Conservation (phyloP, 1,140 invertebrate species). For the Drosophila kanapiae region DNA sequence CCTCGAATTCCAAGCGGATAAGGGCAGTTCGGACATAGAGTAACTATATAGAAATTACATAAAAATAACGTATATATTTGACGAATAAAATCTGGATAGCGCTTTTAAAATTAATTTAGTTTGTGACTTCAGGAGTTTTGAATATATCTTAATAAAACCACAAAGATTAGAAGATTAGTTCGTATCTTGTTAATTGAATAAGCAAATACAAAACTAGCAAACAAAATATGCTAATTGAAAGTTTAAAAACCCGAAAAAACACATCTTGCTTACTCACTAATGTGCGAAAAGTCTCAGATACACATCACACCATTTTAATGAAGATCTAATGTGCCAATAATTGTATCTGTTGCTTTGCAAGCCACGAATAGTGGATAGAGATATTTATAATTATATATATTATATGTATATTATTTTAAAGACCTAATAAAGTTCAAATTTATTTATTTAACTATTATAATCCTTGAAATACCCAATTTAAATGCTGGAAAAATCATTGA, state of each 20-base stretch:
- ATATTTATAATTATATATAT: too few relatives aligned
- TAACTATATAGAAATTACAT: not conserved
- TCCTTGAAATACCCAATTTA: too few relatives aligned
- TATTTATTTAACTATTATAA: too few relatives aligned
- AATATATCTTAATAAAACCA: too few relatives aligned
- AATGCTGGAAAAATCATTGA: too few relatives aligned
- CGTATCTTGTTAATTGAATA: not conserved
- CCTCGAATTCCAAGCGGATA: not conserved
- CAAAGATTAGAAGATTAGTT: not conserved
- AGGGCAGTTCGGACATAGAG: not conserved
- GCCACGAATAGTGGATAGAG: too few relatives aligned
- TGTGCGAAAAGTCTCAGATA: not conserved
- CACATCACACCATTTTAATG: not conserved
- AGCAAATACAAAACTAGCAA: not conserved
- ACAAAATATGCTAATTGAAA: conserved; percentile 1
- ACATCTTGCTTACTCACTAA: not conserved
- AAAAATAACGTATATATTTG: too few relatives aligned
- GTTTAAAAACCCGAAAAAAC: not conserved
- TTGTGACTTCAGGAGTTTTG: too few relatives aligned
- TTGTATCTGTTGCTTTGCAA: too few relatives aligned
- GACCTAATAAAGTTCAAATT: too few relatives aligned
- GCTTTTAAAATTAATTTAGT: too few relatives aligned
- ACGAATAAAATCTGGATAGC: not conserved
- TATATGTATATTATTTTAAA: too few relatives aligned
- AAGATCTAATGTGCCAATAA: not conserved